Evolutionary conservation across 2,888 invertebrate species (phyloP).

Genomic region (Athripsodes cinereus): DNA sequence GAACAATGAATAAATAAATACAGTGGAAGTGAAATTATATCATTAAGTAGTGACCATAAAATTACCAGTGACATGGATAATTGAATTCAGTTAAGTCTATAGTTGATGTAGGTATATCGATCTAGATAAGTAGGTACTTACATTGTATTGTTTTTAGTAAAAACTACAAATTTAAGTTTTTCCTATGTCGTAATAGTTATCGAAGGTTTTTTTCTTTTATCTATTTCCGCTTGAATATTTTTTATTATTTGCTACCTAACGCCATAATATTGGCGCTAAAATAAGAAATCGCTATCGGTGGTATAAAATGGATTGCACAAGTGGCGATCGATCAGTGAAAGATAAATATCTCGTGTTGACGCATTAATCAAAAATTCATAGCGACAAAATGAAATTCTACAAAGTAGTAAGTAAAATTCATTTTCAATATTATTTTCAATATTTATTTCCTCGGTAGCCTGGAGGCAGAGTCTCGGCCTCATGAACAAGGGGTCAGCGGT

Average conservation of each 20-base stretch:
- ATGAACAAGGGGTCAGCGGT: too few species aligned
- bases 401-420: conserved; percentile 22
- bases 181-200: neutral
- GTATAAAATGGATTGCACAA: conserved; percentile 23
- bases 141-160: neutral
- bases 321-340: conserved; percentile 6
- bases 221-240: conserved; percentile 4
- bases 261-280: conserved; percentile 7
- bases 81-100: neutral
- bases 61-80: neutral
- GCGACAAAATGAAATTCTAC: conserved; percentile 20
- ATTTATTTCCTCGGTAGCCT: too few species aligned
- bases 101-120: too few species aligned
- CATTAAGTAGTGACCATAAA: too few species aligned
- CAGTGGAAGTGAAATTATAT: too few species aligned
- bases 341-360: conserved; percentile 5
- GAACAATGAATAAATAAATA: too few species aligned
- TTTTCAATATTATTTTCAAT: neutral
- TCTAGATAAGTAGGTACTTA: too few species aligned
- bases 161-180: neutral
- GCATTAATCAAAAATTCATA: neutral
- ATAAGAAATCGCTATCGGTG: conserved; percentile 14
- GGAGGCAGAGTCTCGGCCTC: too few species aligned
- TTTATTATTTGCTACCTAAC: conserved; percentile 19
- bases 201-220: neutral